Evolutionary conservation across 2,888 invertebrate genomes (phyloP), one percentile per base, ranked within the genome.

Genomic region (Panorpa germanica): DNA sequence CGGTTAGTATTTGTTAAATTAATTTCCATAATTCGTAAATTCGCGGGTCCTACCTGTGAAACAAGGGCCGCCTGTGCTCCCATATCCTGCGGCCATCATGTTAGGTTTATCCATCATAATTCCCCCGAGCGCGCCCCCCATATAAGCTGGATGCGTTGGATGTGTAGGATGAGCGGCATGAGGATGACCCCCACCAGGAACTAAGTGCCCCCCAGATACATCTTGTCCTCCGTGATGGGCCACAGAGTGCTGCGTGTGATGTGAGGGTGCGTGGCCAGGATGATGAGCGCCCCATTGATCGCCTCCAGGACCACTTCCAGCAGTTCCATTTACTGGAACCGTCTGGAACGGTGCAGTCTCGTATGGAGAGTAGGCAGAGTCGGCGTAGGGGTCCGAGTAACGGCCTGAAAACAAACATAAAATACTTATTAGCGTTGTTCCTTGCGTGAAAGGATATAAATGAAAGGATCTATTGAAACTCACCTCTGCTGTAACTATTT

Each of bases 311-410:
- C 48, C 52, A 36, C 50, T 50, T 37, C 45, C 50, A 34, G 48
- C 53, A 32, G 54, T 56, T 36, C 65, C 54, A 44, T 65, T 65
- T 40, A 63, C 68, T 25, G 73, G 72, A 42, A 81, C 80, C 34
- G 76, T 71, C 49, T 80, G 78, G 50, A 77, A 81, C 37, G 73
- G 66, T 36, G 67, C 57, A 29, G 65, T 57, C 44, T 73, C 72
- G 48, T 72, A 75, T 20, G 68, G 62, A 24, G 63, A 50, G 35
- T 53, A 59, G 52, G 51, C 66, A 29, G 53, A 50, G 37, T 60
- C 59, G 24, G 54, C 56, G 43, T 66, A 67, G 19, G 55, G 55
- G 33, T 66, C 61, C 45, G 60, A 51, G 43, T 59, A 62, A 37
- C 63, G 48, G 21, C 55, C 51, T 49, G 58, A 22, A 18, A 26